Evolutionary conservation across 2,888 invertebrate species (phyloP).

Genomic region (Ennomos fuscantarius): DNA sequence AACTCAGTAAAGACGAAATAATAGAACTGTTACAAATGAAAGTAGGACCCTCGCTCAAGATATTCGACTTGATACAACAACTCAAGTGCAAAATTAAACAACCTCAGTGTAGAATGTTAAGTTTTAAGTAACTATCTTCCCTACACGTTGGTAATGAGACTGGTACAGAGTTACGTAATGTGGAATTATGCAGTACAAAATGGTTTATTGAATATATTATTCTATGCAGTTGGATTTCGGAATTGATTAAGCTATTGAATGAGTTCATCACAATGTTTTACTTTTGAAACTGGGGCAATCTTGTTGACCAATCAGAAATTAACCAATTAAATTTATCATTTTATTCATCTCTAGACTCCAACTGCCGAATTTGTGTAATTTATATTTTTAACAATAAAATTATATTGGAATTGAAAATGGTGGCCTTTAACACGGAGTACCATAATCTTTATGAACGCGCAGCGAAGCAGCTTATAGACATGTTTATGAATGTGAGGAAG

Average conservation of each 20-base stretch:
- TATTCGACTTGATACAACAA: slow-evolving; percentile 96
- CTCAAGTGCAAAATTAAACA: slow-evolving; percentile 94
- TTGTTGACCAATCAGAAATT: too few species aligned
- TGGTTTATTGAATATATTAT: neutral
- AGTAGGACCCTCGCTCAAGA: slow-evolving; percentile 97
- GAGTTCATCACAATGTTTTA: too few species aligned
- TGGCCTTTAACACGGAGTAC: slow-evolving; percentile 34
- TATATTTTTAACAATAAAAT: slow-evolving; percentile 1
- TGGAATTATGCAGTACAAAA: slow-evolving; percentile 1
- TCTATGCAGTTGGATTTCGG: too few species aligned
- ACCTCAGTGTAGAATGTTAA: slow-evolving; percentile 85
- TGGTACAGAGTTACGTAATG: slow-evolving; percentile 2
- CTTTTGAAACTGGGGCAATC: too few species aligned
- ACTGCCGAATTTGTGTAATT: too few species aligned
- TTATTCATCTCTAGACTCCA: too few species aligned
- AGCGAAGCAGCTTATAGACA: slow-evolving; percentile 33
- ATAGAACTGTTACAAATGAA: slow-evolving; percentile 95
- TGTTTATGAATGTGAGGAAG: neutral
- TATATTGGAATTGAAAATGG: slow-evolving; percentile 26
- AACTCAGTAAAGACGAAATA: slow-evolving; percentile 95
- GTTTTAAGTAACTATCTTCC: slow-evolving; percentile 43
- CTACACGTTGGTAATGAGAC: slow-evolving; percentile 27
- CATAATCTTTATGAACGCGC: slow-evolving; percentile 33
- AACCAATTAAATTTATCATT: too few species aligned
- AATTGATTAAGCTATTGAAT: too few species aligned